Percentiles rank a stretch among this genome's conserved stretches.
These are phyloP conservation scores for Drosophila busckii DNA, from an alignment of 1,140 invertebrate genomes.

Conservation along the genomic window DNA sequence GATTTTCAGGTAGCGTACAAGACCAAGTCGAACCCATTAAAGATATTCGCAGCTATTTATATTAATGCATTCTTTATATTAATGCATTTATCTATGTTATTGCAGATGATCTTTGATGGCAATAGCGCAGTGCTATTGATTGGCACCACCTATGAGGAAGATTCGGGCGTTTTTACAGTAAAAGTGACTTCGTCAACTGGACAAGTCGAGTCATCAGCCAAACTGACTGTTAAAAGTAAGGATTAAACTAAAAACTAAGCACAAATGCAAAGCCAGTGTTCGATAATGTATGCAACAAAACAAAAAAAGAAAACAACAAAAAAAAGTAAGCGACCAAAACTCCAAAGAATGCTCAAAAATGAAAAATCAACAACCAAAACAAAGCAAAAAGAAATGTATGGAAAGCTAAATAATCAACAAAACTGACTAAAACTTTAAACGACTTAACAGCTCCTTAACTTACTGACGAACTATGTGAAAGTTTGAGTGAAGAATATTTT, in stretches of 20 bases:
- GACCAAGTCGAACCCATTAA: neutral
- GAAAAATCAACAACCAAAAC: constrained; percentile 27
- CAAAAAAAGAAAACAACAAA: constrained; percentile 28
- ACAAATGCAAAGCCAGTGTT: constrained; percentile 66
- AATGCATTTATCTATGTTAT: constrained; percentile 34
- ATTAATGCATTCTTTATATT: too few relatives aligned
- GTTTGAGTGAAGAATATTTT: constrained; percentile 65
- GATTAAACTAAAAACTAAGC: constrained; percentile 83
- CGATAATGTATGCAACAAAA: constrained; percentile 39
- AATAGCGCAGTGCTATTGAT: constrained; percentile 93
- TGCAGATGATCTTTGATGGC: constrained; percentile 95
- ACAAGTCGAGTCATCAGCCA: constrained; percentile 93
- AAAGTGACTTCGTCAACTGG: constrained; percentile 93
- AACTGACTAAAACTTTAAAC: constrained; percentile 22
- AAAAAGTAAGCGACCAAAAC: constrained; percentile 67
- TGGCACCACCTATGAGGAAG: constrained; percentile 95
- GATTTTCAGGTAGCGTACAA: constrained; percentile 90
- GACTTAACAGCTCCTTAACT: constrained; percentile 51
- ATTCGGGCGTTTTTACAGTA: constrained; percentile 94
- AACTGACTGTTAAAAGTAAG: constrained; percentile 98
- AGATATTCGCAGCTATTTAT: neutral
- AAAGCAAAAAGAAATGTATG: constrained; percentile 23
- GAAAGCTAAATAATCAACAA: constrained; percentile 25
- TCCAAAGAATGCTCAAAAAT: constrained; percentile 71
- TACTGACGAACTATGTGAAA: constrained; percentile 66